Base-by-base conservation (phyloP, 1,140 invertebrate genomes). In the Doryteuthis pealeii region DNA sequence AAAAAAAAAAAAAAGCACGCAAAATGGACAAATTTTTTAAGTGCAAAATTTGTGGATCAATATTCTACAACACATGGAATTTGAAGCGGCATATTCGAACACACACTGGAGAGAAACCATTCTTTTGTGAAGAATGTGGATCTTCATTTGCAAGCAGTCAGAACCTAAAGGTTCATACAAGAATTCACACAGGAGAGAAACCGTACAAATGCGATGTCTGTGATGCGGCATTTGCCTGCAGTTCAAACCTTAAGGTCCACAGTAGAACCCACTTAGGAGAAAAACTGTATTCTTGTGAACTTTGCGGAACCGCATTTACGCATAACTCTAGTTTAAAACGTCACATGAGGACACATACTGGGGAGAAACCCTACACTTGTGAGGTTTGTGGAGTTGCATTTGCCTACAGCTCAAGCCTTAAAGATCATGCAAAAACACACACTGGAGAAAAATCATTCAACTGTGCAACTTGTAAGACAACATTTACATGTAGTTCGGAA, bases 241-340 rank as follows among this genome's bases (percentile, higher is more conserved):
- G 90, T 15, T 91, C 92, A 71, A 89, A 93, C 43, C 86, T 94
- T 1, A 89, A 91, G 75, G 91, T 93, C 71, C 93, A 94, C 78
- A 89, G 92, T 76, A 88, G 92, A 71, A 91, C 90, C 35, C 93
- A 94, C 81, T 93, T 92, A 35, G 67, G 66, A 4, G 33, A 70
- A 30, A 70, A 81, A 67, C 74, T 71, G 54, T 70, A 71, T 76
- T 22, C 74, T 62, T 86, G 85, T 69, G 54, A 79, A 14, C 15
- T 78, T 12, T 86, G 85, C 72, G 32, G 74, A 84, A 90, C 82
- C 86, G 87, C 73, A 82, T 94, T 96, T 4, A 90, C 93, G 33
- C 94, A 94, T 8, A 95, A 95, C 84, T 94, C 95, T 87, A 95
- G 95, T 84, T 89, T 96, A n/a, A 95, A 95, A 86, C 87, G 95